A percentile compares a stretch with the other conserved stretches of the same genome.
Evolutionary conservation across 2,797 vertebrate species (phyloP).

Genomic region (Pristis pectinata): DNA sequence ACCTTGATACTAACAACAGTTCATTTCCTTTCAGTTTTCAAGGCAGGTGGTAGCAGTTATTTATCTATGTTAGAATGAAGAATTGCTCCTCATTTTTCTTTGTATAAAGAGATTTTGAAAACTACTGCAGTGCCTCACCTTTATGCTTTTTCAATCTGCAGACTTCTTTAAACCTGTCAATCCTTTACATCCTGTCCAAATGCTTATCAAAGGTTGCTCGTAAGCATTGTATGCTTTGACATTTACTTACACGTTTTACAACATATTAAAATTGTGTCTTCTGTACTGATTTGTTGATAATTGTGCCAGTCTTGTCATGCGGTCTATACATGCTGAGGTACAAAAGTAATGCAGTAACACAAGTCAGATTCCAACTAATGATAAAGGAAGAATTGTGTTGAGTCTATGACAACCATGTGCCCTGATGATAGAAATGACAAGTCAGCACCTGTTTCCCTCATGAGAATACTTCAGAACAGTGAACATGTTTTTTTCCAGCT

Average conservation of each 20-base stretch:
- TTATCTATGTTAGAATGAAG: not conserved
- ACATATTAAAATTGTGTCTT: not conserved
- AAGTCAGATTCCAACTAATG: not conserved
- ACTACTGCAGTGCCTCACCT: not conserved
- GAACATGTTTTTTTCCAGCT: conserved; percentile 49
- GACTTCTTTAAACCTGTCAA: not conserved
- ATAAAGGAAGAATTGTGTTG: not conserved
- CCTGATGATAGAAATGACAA: conserved; percentile 50
- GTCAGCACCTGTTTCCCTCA: conserved; percentile 46
- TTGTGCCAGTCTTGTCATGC: not conserved
- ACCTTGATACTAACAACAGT: not conserved
- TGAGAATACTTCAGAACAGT: conserved; percentile 50
- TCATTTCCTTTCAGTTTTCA: not conserved
- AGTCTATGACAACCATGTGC: conserved; percentile 42
- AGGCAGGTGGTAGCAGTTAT: not conserved
- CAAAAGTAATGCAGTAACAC: not conserved
- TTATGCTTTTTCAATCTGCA: not conserved
- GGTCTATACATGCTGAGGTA: not conserved
- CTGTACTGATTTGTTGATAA: not conserved
- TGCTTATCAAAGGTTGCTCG: not conserved
- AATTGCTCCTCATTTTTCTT: not conserved
- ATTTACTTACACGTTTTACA: not conserved
- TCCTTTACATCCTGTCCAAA: not conserved
- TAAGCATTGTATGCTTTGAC: not conserved
- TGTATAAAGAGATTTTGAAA: not conserved